Conservation (phyloP, 2,888 invertebrate genomes). For the Dolichopus griseipennis region DNA sequence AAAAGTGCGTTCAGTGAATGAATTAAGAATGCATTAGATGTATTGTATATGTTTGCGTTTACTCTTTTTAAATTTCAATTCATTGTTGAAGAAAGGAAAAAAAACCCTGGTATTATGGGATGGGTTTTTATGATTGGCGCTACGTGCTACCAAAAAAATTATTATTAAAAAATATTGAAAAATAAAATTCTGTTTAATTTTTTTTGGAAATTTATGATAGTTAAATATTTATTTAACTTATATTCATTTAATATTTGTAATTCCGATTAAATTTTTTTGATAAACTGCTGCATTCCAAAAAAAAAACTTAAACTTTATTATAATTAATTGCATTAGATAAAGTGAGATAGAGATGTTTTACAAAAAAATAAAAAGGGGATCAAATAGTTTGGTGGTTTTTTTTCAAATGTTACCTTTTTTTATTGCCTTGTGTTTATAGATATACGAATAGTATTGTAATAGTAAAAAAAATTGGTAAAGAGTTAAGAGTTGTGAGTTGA, state of each 20-base stretch:
- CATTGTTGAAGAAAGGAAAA: too few species aligned
- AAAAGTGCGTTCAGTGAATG: too few species aligned
- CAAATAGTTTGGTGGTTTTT: background rate
- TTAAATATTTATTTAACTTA: constrained; percentile 3
- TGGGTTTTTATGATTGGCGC: background rate
- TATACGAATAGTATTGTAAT: too few species aligned
- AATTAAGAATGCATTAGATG: too few species aligned
- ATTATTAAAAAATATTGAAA: background rate
- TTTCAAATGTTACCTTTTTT: background rate
- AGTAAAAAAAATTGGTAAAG: too few species aligned
- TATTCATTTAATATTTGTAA: background rate
- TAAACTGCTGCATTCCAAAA: background rate
- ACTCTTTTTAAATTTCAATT: too few species aligned
- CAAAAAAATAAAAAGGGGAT: background rate
- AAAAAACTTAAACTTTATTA: background rate
- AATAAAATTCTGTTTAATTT: background rate
- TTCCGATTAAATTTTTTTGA: background rate
- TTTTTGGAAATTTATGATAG: background rate
- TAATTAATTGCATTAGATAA: background rate
- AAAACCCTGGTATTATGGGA: background rate
- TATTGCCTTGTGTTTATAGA: background rate
- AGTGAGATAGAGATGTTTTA: background rate
- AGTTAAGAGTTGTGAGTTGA: too few species aligned
- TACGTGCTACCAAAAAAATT: constrained; percentile 2
- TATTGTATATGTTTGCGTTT: too few species aligned